Evolutionary conservation across 2,797 vertebrate genomes (phyloP).

Genomic region (Anisognathus igniventris): DNA sequence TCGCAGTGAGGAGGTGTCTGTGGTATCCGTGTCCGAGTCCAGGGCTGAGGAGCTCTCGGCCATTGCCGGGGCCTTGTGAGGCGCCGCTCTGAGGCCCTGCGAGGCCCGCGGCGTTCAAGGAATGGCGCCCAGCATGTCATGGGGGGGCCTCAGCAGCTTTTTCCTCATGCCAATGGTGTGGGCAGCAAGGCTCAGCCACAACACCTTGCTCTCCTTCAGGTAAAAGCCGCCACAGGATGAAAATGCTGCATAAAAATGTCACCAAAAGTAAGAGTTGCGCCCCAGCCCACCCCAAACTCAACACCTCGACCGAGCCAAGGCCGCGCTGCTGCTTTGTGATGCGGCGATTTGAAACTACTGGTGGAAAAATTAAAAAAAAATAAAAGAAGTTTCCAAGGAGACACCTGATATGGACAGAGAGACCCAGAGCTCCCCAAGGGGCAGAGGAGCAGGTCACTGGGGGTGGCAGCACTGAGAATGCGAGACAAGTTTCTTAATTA

Average conservation of each 20-base stretch:
- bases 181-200: fast-evolving
- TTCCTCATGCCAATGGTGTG: fast-evolving
- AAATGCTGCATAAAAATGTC: fast-evolving
- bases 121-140: neutral
- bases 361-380: neutral
- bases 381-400: neutral
- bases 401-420: neutral
- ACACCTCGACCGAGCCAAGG: fast-evolving
- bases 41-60: neutral
- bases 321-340: fast-evolving
- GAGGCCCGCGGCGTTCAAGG: fast-evolving
- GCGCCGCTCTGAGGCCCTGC: neutral
- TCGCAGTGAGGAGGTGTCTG: fast-evolving
- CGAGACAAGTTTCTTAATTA: neutral
- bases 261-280: fast-evolving
- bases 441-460: neutral
- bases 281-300: neutral
- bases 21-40: neutral
- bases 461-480: neutral
- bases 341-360: neutral
- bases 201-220: fast-evolving
- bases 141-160: neutral
- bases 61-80: fast-evolving
- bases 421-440: fast-evolving
- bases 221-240: fast-evolving